phyloP scores from a whole-genome alignment of 2,113 vertebrate genomes.

The Indri indri region DNA sequence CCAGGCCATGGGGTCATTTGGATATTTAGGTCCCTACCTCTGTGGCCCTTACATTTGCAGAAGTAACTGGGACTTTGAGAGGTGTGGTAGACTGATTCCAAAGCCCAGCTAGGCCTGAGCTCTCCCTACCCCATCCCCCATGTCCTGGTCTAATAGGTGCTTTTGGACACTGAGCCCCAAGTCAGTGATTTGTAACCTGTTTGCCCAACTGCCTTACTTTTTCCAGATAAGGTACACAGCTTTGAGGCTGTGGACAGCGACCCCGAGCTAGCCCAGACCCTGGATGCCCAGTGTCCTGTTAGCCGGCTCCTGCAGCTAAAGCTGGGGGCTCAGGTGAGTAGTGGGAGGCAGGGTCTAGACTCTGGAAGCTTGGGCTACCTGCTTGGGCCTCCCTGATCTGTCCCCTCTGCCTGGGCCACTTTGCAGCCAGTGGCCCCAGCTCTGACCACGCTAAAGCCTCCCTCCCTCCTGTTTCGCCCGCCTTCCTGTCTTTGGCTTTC shows the following conservation, averaged over 20 bases:
- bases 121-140: neutral
- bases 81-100: neutral
- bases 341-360: neutral
- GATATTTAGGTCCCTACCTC: neutral
- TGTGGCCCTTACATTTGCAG: neutral
- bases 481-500: neutral
- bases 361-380: neutral
- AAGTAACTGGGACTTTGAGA: neutral
- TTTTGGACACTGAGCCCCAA: slow-evolving; percentile 23
- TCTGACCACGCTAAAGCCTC: neutral
- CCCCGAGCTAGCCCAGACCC: slow-evolving; percentile 85
- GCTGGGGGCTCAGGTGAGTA: slow-evolving; percentile 92
- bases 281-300: slow-evolving; percentile 94
- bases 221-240: slow-evolving; percentile 84
- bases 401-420: neutral
- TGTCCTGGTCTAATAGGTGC: neutral
- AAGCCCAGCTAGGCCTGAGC: neutral
- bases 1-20: neutral
- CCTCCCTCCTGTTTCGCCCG: neutral
- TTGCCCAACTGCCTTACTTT: neutral
- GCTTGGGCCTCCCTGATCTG: neutral
- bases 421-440: neutral
- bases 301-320: slow-evolving; percentile 91
- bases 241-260: slow-evolving; percentile 96
- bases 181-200: neutral